Evolutionary conservation across 2,888 invertebrate genomes (phyloP).

Genomic region (Odontocerum albicorne): DNA sequence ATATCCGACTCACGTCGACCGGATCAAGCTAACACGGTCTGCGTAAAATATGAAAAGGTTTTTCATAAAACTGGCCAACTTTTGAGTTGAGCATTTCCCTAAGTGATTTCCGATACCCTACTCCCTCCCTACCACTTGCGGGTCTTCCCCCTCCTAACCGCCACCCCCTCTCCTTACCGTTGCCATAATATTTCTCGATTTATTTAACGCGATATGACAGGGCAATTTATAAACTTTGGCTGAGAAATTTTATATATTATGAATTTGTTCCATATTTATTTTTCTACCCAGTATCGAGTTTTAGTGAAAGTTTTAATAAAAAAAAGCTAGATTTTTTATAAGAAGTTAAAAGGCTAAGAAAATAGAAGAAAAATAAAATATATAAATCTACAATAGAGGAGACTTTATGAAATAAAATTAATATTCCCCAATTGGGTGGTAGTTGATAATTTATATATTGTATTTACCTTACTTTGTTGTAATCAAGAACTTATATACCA

Average conservation of each 20-base stretch:
- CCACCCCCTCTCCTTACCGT: conserved; percentile 3
- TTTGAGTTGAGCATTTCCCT: conserved; percentile 22
- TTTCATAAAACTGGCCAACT: conserved; percentile 20
- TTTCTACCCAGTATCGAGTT: background rate
- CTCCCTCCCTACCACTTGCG: background rate
- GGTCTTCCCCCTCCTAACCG: background rate
- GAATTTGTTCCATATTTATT: background rate
- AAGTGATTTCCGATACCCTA: conserved; percentile 30
- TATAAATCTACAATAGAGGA: too few relatives aligned
- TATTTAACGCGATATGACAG: conserved; percentile 33
- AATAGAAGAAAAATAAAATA: too few relatives aligned
- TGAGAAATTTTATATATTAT: background rate
- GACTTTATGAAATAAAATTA: too few relatives aligned
- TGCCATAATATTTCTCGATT: conserved; percentile 25
- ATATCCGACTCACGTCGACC: too few relatives aligned
- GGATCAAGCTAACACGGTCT: too few relatives aligned
- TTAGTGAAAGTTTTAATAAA: background rate
- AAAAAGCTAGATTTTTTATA: background rate
- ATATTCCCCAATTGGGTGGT: too few relatives aligned
- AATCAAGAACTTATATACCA: too few relatives aligned
- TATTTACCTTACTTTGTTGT: too few relatives aligned
- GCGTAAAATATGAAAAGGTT: conserved; percentile 29
- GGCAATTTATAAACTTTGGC: conserved; percentile 34
- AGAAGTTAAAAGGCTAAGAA: background rate
- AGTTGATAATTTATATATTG: too few relatives aligned